Base-by-base conservation (phyloP, 2,797 vertebrate species). In the Hippopotamyrus pictus region DNA sequence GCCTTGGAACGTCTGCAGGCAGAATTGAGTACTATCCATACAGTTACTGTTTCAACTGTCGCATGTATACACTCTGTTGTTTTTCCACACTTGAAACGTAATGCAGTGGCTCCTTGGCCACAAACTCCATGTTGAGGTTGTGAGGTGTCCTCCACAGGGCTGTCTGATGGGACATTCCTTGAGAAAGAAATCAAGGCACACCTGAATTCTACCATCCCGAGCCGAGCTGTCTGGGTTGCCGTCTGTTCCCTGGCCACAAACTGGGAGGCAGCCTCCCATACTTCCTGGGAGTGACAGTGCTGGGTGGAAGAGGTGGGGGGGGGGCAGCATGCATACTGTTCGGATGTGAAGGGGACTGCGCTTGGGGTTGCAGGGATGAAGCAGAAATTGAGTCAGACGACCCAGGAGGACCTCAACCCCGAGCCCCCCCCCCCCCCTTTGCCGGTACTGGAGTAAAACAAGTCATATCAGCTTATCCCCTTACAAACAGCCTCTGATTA, bases 311-410 rank as follows among this genome's bases (percentile, higher is more conserved):
- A 5, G 91, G 89, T 91, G 92, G 93, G 93, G 93, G 94, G 92
- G 94, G 93, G 94, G 93, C 94, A 96, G 95, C 95, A 95, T 94
- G 95, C 95, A 94, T 95, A 93, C 94, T 92, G 95, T 94, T 90
- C 94, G 95, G 94, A 95, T 94, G 93, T 94, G 94, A 93, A 93
- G 91, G 93, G 93, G 94, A 94, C 94, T 87, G 76, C 50, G 46
- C 12, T 90, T 92, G 92, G 91, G 92, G 92, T 86, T 54, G n/a
- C 83, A 88, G 51, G 84, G 90, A 86, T 93, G 90, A 91, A 91
- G 90, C 87, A 91, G 89, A 79, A 91, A 93, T 92, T 94, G 94
- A 95, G 93, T 95, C 93, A 95, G 94, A 91, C 92, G 92, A 91
- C 91, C 89, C 89, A 91, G 90, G 91, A 91, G 92, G 90, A 93